A percentile compares a stretch with the other conserved stretches of the same genome.
phyloP scores from a whole-genome alignment of 2,888 invertebrate genomes.

The Calliopum simillimum region DNA sequence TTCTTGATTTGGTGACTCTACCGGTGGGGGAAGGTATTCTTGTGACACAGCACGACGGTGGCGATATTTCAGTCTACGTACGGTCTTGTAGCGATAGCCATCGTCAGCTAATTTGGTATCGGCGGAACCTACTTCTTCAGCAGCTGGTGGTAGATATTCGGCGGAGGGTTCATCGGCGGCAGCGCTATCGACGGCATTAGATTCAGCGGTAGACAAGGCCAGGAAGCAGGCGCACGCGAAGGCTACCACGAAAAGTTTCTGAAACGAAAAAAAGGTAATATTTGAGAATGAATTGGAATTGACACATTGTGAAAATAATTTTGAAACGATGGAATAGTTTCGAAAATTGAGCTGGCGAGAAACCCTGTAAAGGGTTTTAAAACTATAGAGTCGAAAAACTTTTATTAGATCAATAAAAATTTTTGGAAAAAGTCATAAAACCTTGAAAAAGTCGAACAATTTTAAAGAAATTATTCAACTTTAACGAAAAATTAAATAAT shows the following conservation, averaged over 20 bases:
- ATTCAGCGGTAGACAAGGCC: constrained; percentile 50
- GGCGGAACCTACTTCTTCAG: constrained; percentile 45
- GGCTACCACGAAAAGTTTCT: constrained; percentile 58
- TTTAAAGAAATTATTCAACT: no score
- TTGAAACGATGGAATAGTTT: no score
- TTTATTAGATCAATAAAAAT: no score
- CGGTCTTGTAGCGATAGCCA: constrained; percentile 59
- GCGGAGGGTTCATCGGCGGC: constrained; percentile 51
- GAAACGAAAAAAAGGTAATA: not conserved
- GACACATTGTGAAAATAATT: no score
- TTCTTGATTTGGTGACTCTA: constrained; percentile 53
- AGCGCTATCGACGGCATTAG: constrained; percentile 31
- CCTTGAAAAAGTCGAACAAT: no score
- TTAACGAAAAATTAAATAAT: no score
- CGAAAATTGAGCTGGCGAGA: not conserved
- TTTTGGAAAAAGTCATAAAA: no score
- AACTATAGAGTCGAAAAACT: no score
- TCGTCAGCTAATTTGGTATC: constrained; percentile 53
- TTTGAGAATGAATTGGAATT: not conserved
- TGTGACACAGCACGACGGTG: constrained; percentile 58
- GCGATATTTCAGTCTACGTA: constrained; percentile 55
- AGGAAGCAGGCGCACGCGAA: constrained; percentile 53
- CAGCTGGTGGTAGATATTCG: constrained; percentile 58
- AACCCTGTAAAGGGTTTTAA: no score
- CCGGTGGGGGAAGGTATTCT: constrained; percentile 62